Evolutionary conservation across 2,113 vertebrate genomes (phyloP).

Genomic region (Poecile atricapillus): DNA sequence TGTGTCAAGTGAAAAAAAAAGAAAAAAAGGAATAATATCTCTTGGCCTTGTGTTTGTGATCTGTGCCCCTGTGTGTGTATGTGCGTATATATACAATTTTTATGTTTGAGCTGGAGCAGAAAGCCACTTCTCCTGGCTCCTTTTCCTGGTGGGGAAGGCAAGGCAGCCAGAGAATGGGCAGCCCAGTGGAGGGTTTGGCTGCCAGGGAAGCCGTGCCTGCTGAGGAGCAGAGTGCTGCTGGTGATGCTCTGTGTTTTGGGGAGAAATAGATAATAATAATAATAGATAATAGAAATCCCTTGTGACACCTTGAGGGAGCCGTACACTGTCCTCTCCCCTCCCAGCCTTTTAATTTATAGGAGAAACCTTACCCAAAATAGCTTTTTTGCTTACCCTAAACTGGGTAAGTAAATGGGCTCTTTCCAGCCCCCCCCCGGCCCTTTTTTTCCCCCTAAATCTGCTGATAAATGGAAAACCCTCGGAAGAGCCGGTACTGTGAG

Average conservation of each 20-base stretch:
- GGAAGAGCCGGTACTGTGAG: not conserved
- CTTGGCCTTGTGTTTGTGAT: not conserved
- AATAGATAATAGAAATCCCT: not conserved
- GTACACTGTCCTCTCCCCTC: not conserved
- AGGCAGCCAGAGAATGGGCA: not conserved
- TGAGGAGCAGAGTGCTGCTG: not conserved
- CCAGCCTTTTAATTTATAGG: conserved; percentile 26
- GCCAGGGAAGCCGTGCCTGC: not conserved
- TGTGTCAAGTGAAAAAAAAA: not conserved
- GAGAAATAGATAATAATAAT: not conserved
- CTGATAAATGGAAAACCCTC: not conserved
- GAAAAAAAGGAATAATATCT: not conserved
- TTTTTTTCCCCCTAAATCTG: not conserved
- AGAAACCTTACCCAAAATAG: conserved; percentile 12
- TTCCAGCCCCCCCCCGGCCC: fast-evolving
- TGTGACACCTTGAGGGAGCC: not conserved
- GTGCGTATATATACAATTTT: not conserved
- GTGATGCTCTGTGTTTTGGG: not conserved
- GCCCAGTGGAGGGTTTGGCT: not conserved
- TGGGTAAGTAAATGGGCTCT: not conserved
- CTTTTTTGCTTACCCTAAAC: not conserved
- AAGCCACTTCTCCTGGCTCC: not conserved
- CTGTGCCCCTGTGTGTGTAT: not conserved
- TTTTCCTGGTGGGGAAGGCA: not conserved
- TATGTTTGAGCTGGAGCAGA: not conserved